Conservation (phyloP, 1,140 invertebrate species). For the Brachionus asplanchnoidis region DNA sequence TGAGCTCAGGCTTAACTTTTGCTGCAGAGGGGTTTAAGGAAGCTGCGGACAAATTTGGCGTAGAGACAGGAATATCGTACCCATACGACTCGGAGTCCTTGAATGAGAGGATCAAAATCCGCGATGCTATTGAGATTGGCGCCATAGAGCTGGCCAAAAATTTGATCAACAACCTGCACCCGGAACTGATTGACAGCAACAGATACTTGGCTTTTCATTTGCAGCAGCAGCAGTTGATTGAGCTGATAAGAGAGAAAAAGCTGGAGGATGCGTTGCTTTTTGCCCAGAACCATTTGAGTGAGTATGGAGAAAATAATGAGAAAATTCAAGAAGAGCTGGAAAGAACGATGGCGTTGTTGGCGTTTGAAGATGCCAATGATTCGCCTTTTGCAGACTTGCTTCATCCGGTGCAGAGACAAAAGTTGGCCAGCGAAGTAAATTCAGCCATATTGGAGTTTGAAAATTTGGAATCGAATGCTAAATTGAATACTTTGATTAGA, state of each 20-base stretch:
- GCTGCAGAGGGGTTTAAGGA: constrained; percentile 89
- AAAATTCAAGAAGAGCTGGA: constrained; percentile 61
- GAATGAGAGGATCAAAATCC: constrained; percentile 85
- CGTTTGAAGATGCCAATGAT: constrained; percentile 88
- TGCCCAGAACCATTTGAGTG: constrained; percentile 82
- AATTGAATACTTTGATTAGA: constrained; percentile 82
- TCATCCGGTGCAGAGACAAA: constrained; percentile 75
- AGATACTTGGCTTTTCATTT: constrained; percentile 90
- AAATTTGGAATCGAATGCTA: constrained; percentile 76
- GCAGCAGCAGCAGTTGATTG: constrained; percentile 89
- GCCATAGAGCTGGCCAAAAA: constrained; percentile 85
- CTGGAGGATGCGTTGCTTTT: constrained; percentile 92
- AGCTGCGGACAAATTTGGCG: constrained; percentile 90
- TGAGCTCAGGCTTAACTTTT: background rate
- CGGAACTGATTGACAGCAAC: constrained; percentile 88
- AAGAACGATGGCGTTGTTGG: constrained; percentile 82
- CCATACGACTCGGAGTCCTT: constrained; percentile 71
- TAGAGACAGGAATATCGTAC: constrained; percentile 64
- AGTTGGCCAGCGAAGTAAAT: constrained; percentile 94
- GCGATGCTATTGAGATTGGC: constrained; percentile 87
- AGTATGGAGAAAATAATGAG: constrained; percentile 82
- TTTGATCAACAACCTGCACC: constrained; percentile 87
- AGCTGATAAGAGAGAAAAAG: constrained; percentile 79
- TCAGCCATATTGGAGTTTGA: constrained; percentile 87
- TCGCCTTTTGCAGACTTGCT: constrained; percentile 91